A percentile compares a stretch with the other conserved stretches of the same genome.
Evolutionary conservation across 2,888 invertebrate species (phyloP).

Genomic region (Athrips mouffetella): DNA sequence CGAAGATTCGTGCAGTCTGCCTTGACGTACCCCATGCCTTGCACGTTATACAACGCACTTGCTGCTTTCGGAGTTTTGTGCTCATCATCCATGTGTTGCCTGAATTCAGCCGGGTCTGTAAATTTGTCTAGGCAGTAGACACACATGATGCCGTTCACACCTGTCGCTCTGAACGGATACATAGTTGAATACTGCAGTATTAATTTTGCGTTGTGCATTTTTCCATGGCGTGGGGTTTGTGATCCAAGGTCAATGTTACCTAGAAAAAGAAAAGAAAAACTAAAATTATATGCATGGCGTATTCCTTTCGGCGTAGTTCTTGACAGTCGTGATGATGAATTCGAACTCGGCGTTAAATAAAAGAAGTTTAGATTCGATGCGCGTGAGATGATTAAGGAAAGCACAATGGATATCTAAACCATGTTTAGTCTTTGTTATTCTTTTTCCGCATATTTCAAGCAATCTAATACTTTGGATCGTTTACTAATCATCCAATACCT

Average conservation of each 20-base stretch:
- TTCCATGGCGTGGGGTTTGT: not conserved
- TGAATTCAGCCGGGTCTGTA: constrained; percentile 48
- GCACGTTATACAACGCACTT: constrained; percentile 47
- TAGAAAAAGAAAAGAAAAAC: constrained; percentile 27
- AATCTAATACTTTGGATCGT: too few species aligned
- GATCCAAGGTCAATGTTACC: not conserved
- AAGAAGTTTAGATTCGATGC: too few species aligned
- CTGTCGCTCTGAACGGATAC: constrained; percentile 59
- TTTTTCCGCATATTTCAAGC: too few species aligned
- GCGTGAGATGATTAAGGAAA: too few species aligned
- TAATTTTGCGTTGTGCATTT: constrained; percentile 52
- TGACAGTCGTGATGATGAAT: not conserved
- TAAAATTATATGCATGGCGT: too few species aligned
- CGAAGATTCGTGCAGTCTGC: constrained; percentile 2
- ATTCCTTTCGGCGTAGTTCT: too few species aligned
- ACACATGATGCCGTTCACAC: constrained; percentile 49
- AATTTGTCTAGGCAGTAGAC: constrained; percentile 64
- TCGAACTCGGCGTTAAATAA: too few species aligned
- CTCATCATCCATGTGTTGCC: constrained; percentile 46
- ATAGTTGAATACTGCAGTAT: constrained; percentile 61
- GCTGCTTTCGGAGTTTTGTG: constrained; percentile 29
- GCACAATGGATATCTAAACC: too few species aligned
- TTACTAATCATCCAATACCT: too few species aligned
- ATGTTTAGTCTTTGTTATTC: too few species aligned
- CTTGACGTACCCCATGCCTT: not conserved